Evolutionary conservation across 2,888 invertebrate genomes (phyloP).

Genomic region (Microdon myrmicae): DNA sequence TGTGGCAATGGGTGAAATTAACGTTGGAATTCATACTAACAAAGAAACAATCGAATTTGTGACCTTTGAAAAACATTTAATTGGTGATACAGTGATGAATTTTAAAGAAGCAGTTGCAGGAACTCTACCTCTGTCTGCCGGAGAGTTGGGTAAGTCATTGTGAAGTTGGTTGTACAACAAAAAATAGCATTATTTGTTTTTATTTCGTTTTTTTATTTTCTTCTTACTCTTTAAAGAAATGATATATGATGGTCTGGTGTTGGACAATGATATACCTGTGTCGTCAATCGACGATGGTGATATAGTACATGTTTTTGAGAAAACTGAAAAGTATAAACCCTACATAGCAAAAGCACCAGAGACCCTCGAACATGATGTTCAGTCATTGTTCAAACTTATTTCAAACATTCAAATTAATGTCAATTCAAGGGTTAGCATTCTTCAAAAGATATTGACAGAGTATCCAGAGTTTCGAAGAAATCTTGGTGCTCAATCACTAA

Average conservation of each 20-base stretch:
- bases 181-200: constrained; percentile 6
- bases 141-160: constrained; percentile 68
- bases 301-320: constrained; percentile 70
- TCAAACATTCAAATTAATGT: constrained; percentile 66
- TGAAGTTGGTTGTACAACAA: background rate
- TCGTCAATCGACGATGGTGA: constrained; percentile 70
- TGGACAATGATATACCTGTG: constrained; percentile 71
- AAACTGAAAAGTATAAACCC: constrained; percentile 58
- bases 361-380: constrained; percentile 54
- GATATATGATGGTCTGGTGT: constrained; percentile 73
- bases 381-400: constrained; percentile 61
- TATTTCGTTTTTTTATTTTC: background rate
- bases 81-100: constrained; percentile 70
- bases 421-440: constrained; percentile 68
- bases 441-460: constrained; percentile 73
- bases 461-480: constrained; percentile 77
- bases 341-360: constrained; percentile 54
- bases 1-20: constrained; percentile 57
- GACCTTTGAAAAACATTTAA: constrained; percentile 69
- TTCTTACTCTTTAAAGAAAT: constrained; percentile 68
- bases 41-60: constrained; percentile 69
- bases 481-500: constrained; percentile 76
- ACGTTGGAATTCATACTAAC: constrained; percentile 69
- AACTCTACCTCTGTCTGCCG: constrained; percentile 68
- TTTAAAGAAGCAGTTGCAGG: constrained; percentile 69